Evolutionary conservation across 1,140 invertebrate genomes (phyloP), one percentile per base, ranked within the genome.

Genomic region (Nebria ingens): DNA sequence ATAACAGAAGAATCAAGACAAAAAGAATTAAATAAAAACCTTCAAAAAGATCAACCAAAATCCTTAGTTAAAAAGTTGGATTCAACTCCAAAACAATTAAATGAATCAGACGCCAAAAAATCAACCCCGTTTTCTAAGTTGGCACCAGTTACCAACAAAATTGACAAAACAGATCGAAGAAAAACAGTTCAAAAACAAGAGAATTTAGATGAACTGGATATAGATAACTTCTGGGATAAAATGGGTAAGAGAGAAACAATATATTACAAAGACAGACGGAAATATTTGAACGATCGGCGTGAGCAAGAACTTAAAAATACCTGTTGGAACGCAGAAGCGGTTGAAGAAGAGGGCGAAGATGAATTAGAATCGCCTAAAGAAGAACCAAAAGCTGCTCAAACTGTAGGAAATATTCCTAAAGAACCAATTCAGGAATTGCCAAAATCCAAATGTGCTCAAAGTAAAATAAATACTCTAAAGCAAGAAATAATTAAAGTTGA

Each of bases 231-330:
- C 69, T 79, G 76, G 77, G 68, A 70, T 56, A 72, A 69, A 67
- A 75, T 76, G 60, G 74, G 73, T 42, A 74, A 76, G 65, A 65
- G 75, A 58, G 77, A 77, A 70, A 77, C 74, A 54, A 64, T 77
- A 56, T 75, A 77, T 67, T 69, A 74, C 63, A 65, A 71, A 51
- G 68, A 71, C 55, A 70, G 73, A 56, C 72, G 70, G 61, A 64
- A 76, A 69, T 65, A 70, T 51, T 56, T 76, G 52, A 60, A 69
- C 54, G 69, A 73, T 54, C 59, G 17, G 17, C 40, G 40, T 17
- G 40, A 45, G 17, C 9, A 17, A 17, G 40, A 61, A 45, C 68
- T 62, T 59, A 68, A 71, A 65, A 67, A 73, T 59, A 58, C 58
- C 40, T 66, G 66, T 59, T 64, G 68, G 29, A 62, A 66, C 20